A percentile compares a stretch with the other conserved stretches of the same genome.
Evolutionary conservation across 2,113 vertebrate genomes (phyloP).

Genomic region (Sphyrna mokarran): DNA sequence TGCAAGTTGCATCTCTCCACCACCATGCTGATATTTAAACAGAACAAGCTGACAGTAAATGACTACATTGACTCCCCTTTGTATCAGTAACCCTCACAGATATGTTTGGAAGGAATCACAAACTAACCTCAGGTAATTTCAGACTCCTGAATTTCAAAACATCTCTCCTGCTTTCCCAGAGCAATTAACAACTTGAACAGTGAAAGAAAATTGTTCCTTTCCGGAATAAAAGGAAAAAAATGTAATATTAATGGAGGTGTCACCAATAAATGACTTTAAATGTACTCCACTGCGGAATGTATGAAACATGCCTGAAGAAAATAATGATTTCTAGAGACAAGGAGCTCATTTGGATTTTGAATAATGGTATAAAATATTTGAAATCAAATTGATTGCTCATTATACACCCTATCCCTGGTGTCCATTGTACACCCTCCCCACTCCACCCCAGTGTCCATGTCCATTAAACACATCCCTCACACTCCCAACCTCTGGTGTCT

Average conservation of each 20-base stretch:
- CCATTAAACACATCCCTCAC: no score
- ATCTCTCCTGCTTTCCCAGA: not conserved
- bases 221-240: not conserved
- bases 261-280: not conserved
- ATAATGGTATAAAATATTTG: not conserved
- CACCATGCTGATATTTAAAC: not conserved
- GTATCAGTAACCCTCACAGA: not conserved
- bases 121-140: not conserved
- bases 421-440: no score
- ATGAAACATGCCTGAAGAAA: not conserved
- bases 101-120: not conserved
- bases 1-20: not conserved
- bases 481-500: no score
- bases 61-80: not conserved
- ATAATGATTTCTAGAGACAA: not conserved
- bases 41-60: not conserved
- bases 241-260: not conserved
- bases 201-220: not conserved
- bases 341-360: not conserved
- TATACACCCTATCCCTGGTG: no score
- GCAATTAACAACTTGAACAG: not conserved
- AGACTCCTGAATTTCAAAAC: not conserved
- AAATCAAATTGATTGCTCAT: no score
- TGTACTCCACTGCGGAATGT: not conserved
- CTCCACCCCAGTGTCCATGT: no score